Base-by-base conservation (phyloP, 2,797 vertebrate species). In the Leuciscus waleckii region DNA sequence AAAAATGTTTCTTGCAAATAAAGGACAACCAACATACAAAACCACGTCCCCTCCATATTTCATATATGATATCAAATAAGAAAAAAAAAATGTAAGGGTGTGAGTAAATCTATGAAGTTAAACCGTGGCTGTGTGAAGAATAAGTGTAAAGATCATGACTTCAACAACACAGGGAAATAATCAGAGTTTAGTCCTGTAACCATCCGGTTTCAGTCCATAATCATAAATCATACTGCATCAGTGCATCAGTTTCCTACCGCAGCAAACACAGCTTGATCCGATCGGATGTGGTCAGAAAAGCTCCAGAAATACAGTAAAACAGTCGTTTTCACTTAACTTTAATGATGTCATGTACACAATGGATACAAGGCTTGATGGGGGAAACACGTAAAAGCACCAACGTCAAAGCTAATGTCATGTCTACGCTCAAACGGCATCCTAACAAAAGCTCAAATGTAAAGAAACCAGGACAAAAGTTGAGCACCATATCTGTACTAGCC, bases 401-500 rank as follows among this genome's bases (percentile, higher is more conserved):
- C 9, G 58, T 39, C 29, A 37, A 17, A 67, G 81, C 23, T 76
- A 29, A 70, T 51, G 43, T 67, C 29, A 67, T 58, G 41, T 74
- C 41, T 74, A 46, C 19, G 16, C 68, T 58, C 23, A 41, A 17
- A 51, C 5, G 41, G 74, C 74, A 75, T 7, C 37, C 29, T 74
- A 65, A 83, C 81, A 49, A 49, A 75, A 37, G 29, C 4, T 63
- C 8, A 49, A 67, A 83, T 65, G 63, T 14, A 83, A 21, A 67
- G 9, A 9, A 65, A 75, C 56, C 29, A n/a, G 43, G 8, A 49
- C n/a, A 19, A 43, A 49, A 19, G 29, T 1, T 51, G 58, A 83
- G 82, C 82, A 83, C 82, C 81, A 35, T 35, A 46, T 73, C n/a
- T 82, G 69, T 73, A 82, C 81, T 46, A 76, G 61, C 73, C 0